phyloP scores from a whole-genome alignment of 2,888 invertebrate species.

The Volucella zonaria region DNA sequence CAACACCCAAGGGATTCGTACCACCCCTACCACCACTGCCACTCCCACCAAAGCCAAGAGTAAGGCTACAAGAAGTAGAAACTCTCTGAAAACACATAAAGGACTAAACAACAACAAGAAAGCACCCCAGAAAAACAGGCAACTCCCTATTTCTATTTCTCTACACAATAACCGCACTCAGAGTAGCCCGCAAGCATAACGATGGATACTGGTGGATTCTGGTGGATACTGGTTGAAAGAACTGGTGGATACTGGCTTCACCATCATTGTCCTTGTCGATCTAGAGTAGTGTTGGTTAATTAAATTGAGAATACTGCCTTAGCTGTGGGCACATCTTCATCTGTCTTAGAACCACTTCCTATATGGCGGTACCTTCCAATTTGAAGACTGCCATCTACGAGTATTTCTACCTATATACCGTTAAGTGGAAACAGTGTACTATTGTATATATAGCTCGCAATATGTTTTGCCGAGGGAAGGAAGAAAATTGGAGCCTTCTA shows the following conservation, averaged over 20 bases:
- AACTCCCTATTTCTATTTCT: conserved; percentile 18
- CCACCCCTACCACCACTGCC: not conserved
- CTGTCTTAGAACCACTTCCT: conserved; percentile 8
- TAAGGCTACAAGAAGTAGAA: not conserved
- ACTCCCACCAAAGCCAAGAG: conserved; percentile 1
- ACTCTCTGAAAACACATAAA: conserved; percentile 18
- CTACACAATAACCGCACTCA: conserved; percentile 77
- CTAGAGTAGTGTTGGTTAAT: conserved; percentile 48
- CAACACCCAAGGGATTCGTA: conserved; percentile 32
- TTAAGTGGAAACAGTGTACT: conserved; percentile 7
- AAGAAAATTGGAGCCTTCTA: not conserved
- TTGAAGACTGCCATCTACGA: not conserved
- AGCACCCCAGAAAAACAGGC: conserved; percentile 24
- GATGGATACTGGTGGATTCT: conserved; percentile 69
- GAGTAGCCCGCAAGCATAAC: conserved; percentile 74
- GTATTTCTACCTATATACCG: not conserved
- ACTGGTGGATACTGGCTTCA: conserved; percentile 75
- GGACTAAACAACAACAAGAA: conserved; percentile 75
- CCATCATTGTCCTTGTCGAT: conserved; percentile 45
- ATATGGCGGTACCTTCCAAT: not conserved
- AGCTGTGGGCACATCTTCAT: conserved; percentile 28
- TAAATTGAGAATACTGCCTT: conserved; percentile 41
- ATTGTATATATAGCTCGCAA: conserved; percentile 10
- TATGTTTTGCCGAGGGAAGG: conserved; percentile 6
- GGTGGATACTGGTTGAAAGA: conserved; percentile 75